Base-by-base conservation (phyloP, 2,888 invertebrate species). In the Nezara viridula region DNA sequence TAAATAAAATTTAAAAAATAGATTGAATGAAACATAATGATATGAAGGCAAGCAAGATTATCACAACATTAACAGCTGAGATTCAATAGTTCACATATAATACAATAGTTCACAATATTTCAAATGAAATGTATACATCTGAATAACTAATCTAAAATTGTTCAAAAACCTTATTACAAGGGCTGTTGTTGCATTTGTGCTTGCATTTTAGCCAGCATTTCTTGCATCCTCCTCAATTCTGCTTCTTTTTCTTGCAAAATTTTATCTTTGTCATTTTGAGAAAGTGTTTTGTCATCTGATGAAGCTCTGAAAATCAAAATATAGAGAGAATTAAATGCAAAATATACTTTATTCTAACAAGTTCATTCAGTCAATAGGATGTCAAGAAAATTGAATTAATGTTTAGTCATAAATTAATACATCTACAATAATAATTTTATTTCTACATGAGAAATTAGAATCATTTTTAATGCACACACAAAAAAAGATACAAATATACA, bases 121-220 rank as follows among this genome's bases (percentile, higher is more conserved):
- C 21, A 85, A 85, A 85, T 40, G n/a, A 47, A 85, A 85, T 47
- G 44, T 85, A 44, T 60, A 60, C n/a, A 60, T 60, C 19, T 32
- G 32, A 66, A 49, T 24, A 27, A 24, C 27, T 44, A 85, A 85
- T 12, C 32, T 40, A 47, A 5, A 27, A 9, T 47, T n/a, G 27
- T n/a, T 5, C 44, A 2, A 81, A 66, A 66, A 32, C 5, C 32
- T 32, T 44, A 81, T 87, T 88, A 90, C 27, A 89, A 66, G 12
- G 90, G 94, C 92, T 95, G 95, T 92, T 96, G 94, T 92, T 96
- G 95, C 95, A 98, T 98, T 94, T 98, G 98, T 0, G 98, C 97
- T 93, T 99, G 98, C 98, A 99, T 98, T 92, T 97, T 97, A 55
- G 97, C 96, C 92, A 99, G 93, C 96, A 98, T 97, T 93, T 98